Base-by-base conservation (phyloP, 2,888 invertebrate genomes). In the Luperina nickerlii region DNA sequence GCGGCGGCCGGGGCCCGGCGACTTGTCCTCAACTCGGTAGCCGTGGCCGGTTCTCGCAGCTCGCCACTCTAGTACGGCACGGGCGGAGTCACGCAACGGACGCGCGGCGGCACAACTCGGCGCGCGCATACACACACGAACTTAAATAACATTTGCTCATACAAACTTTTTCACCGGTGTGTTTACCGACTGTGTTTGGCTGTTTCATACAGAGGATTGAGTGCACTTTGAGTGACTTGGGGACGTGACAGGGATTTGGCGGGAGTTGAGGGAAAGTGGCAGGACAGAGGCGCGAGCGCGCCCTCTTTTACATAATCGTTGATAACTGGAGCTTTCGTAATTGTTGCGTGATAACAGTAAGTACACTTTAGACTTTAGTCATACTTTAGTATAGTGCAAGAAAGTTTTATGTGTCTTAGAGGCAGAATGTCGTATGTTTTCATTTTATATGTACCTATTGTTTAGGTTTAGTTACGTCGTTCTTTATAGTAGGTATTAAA, bases 261-360 rank as follows among this genome's bases (percentile, higher is more conserved):
- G 95, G 95, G 95, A 95, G 91, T 88, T 91, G 91, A 92, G 93
- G 90, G 94, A 94, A 94, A 94, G 94, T 94, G 90, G 91, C 88
- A 85, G 88, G 84, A 89, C 84, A 85, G 91, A 90, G 89, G 92
- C 89, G 91, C 91, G 90, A 87, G 89, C 91, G 92, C 92, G 91
- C 92, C 90, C 90, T 89, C 89, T 92, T 94, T 94, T 94, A 94
- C 92, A 92, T 94, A 94, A 95, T 92, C 90, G 88, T 94, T 94
- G 95, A 95, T 95, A 95, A 94, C 93, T 92, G 92, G 92, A 92
- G 92, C 94, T 95, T 95, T 95, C 92, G 94, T 94, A 94, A 95
- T 95, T 92, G 94, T 95, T 94, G 94, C 94, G 94, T 95, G 96
- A 96, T 96, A 96, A 95, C 94, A 95, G 96, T 96, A 92, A 96